Conservation (phyloP, 2,888 invertebrate species). For the Melieria picta region DNA sequence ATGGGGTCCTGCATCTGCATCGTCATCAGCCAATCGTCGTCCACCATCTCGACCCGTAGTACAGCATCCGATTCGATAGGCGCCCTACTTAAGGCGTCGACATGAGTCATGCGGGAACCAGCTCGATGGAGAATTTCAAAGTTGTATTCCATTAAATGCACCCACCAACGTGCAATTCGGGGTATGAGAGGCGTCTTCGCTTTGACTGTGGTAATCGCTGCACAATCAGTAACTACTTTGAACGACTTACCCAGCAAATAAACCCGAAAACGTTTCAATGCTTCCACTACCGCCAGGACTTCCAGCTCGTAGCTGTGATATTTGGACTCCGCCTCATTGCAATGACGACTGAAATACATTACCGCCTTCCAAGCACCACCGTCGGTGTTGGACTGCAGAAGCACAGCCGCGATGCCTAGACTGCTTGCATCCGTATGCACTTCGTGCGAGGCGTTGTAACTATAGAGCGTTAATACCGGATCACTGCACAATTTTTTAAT, state of each 20-base stretch:
- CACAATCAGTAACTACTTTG: constrained; percentile 49
- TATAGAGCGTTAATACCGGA: constrained; percentile 9
- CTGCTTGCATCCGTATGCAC: constrained; percentile 29
- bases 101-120: not conserved
- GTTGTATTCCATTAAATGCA: too few species aligned
- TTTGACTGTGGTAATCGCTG: constrained; percentile 51
- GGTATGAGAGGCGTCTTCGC: not conserved
- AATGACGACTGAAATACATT: constrained; percentile 36
- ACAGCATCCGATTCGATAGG: not conserved
- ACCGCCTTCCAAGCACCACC: constrained; percentile 29
- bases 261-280: constrained; percentile 52
- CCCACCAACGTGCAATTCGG: too few species aligned
- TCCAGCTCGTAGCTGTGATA: constrained; percentile 56
- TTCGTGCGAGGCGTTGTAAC: constrained; percentile 10
- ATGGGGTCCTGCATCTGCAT: not conserved
- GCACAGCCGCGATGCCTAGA: constrained; percentile 17
- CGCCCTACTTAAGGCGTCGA: not conserved
- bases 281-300: constrained; percentile 55
- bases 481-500: not conserved
- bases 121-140: too few species aligned
- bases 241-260: constrained; percentile 36
- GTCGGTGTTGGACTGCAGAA: constrained; percentile 15
- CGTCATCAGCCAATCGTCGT: not conserved
- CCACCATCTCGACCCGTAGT: too few species aligned
- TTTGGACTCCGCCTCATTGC: constrained; percentile 31